phyloP scores from a whole-genome alignment of 2,888 invertebrate species.

The Agonopterix alstromeriana region DNA sequence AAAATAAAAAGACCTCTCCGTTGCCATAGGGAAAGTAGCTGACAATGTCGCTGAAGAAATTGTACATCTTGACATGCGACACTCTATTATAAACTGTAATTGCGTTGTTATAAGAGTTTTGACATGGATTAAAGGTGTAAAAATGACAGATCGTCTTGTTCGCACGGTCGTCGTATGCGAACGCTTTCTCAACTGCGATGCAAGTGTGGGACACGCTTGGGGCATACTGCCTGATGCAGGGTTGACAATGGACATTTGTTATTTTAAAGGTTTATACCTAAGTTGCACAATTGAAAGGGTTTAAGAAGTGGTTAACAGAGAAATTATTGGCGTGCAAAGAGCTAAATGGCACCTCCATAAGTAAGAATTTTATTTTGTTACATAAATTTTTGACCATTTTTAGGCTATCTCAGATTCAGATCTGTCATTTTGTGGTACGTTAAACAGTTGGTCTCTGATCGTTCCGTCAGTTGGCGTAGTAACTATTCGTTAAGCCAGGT shows the following conservation, averaged over 20 bases:
- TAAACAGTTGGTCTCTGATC: no score
- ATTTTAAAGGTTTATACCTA: no score
- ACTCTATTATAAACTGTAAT: constrained; percentile 19
- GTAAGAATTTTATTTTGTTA: no score
- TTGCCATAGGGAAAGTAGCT: constrained; percentile 50
- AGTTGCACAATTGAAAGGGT: no score
- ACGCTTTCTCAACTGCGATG: constrained; percentile 29
- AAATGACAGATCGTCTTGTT: constrained; percentile 25
- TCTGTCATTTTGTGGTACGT: no score
- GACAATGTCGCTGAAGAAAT: constrained; percentile 49
- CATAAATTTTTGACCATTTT: no score
- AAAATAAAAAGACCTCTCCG: constrained; percentile 17
- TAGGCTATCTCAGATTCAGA: no score
- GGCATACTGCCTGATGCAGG: constrained; percentile 8
- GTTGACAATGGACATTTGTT: constrained; percentile 9
- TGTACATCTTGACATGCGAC: constrained; percentile 37
- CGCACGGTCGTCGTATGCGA: constrained; percentile 17
- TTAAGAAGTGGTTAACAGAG: no score
- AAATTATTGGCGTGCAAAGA: no score
- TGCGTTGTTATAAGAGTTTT: constrained; percentile 10
- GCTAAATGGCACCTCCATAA: no score
- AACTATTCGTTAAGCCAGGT: no score
- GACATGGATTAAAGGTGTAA: constrained; percentile 13
- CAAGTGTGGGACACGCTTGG: background rate
- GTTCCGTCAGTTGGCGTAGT: no score